Evolutionary conservation across 2,113 vertebrate species (phyloP).

Genomic region (Zosterops japonicus): DNA sequence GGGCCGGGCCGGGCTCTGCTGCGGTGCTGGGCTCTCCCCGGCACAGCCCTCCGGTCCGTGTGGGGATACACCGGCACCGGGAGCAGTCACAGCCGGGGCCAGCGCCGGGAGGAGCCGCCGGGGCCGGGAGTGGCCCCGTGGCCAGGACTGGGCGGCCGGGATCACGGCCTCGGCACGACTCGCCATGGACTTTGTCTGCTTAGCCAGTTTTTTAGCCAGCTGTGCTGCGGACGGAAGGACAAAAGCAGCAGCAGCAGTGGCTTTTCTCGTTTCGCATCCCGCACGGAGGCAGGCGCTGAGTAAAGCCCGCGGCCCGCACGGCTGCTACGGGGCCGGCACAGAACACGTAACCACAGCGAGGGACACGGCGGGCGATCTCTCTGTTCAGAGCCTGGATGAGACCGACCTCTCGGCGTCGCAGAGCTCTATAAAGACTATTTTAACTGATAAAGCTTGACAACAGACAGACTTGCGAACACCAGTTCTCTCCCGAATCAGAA

Average conservation of each 20-base stretch:
- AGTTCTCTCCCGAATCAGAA: neutral
- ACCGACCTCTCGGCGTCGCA: neutral
- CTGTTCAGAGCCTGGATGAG: neutral
- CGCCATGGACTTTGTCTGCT: too few species aligned
- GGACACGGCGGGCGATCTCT: neutral
- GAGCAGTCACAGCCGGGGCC: too few species aligned
- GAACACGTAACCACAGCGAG: neutral
- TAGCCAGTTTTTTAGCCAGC: neutral
- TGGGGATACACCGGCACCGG: too few species aligned
- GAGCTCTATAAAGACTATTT: neutral
- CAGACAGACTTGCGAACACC: neutral
- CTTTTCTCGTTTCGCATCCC: neutral
- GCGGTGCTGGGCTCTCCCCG: neutral
- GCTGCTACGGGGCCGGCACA: neutral
- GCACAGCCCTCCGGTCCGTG: neutral
- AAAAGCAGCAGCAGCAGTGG: neutral
- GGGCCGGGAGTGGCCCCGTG: too few species aligned
- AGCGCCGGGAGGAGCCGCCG: too few species aligned
- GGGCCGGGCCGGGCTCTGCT: too few species aligned
- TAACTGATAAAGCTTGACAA: neutral
- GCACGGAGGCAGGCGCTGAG: neutral
- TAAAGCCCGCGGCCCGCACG: too few species aligned
- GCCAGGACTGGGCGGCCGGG: too few species aligned
- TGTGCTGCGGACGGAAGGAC: neutral
- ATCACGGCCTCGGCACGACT: neutral